Percentiles rank a stretch among this genome's conserved stretches.
Conservation (phyloP, 1,140 invertebrate species). For the Panagrolaimus sp. region DNA sequence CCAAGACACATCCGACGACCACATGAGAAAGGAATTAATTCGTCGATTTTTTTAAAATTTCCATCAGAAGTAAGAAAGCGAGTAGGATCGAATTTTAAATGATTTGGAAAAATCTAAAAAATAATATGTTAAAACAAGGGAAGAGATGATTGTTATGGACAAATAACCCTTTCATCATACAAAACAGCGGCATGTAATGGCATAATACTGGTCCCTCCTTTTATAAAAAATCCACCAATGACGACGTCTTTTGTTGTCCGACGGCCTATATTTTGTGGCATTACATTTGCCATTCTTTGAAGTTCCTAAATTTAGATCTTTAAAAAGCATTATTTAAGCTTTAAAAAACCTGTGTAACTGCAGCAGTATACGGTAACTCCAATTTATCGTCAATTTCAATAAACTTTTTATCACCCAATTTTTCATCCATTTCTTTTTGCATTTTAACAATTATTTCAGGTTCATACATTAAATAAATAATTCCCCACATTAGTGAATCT, state of each 20-base stretch:
- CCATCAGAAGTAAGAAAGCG: not conserved
- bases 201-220: not conserved
- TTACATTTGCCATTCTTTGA: not conserved
- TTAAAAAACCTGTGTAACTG: not conserved
- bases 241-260: not conserved
- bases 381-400: not conserved
- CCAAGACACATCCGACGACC: not conserved
- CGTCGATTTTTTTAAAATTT: not conserved
- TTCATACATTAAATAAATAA: not conserved
- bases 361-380: not conserved
- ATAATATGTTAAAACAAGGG: not conserved
- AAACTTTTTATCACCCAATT: not conserved
- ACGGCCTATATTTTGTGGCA: not conserved
- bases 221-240: not conserved
- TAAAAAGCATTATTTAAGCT: not conserved
- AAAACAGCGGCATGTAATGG: not conserved
- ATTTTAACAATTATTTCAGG: not conserved
- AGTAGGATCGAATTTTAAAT: not conserved
- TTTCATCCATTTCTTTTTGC: not conserved
- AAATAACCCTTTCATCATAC: slow-evolving; percentile 3
- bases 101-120: not conserved
- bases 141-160: no score
- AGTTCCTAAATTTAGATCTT: not conserved
- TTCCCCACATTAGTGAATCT: not conserved
- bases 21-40: not conserved